phyloP scores from a whole-genome alignment of 1,140 invertebrate species.

The Bombus difficillimus region DNA sequence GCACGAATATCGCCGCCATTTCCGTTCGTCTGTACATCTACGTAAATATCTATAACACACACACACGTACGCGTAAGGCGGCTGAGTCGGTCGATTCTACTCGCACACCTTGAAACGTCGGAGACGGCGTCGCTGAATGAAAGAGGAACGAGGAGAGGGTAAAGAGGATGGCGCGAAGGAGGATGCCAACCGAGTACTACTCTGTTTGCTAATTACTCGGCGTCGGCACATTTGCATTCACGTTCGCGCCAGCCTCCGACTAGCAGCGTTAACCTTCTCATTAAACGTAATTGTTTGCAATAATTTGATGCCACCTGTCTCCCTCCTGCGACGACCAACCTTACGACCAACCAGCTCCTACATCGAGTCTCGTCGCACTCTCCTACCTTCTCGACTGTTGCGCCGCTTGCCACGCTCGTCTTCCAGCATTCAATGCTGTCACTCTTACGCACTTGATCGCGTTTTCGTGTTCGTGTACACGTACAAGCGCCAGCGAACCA shows the following conservation, averaged over 20 bases:
- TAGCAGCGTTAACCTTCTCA: slow-evolving; percentile 76
- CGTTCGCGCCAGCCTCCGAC: slow-evolving; percentile 64
- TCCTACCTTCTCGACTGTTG: slow-evolving; percentile 59
- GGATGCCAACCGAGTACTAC: slow-evolving; percentile 40
- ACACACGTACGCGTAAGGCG: background rate
- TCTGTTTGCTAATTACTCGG: slow-evolving; percentile 78
- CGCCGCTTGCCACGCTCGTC: slow-evolving; percentile 42
- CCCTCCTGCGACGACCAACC: slow-evolving; percentile 37
- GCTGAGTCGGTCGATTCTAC: slow-evolving; percentile 28
- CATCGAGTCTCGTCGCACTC: slow-evolving; percentile 44
- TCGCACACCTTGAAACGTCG: slow-evolving; percentile 5
- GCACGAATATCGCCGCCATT: background rate
- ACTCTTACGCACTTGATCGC: background rate
- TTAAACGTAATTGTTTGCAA: slow-evolving; percentile 80
- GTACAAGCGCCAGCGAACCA: background rate
- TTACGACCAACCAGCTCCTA: slow-evolving; percentile 60
- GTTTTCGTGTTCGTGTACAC: background rate
- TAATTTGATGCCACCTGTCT: slow-evolving; percentile 77
- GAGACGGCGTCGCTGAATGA: background rate
- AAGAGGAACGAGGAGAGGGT: background rate
- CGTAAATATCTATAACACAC: slow-evolving; percentile 15
- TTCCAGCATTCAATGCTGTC: slow-evolving; percentile 6
- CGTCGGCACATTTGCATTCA: slow-evolving; percentile 76
- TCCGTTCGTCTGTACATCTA: background rate
- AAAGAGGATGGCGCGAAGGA: slow-evolving; percentile 17